Evolutionary conservation across 2,888 invertebrate species (phyloP), one percentile per base, ranked within the genome.

Genomic region (Melinaea menophilus): DNA sequence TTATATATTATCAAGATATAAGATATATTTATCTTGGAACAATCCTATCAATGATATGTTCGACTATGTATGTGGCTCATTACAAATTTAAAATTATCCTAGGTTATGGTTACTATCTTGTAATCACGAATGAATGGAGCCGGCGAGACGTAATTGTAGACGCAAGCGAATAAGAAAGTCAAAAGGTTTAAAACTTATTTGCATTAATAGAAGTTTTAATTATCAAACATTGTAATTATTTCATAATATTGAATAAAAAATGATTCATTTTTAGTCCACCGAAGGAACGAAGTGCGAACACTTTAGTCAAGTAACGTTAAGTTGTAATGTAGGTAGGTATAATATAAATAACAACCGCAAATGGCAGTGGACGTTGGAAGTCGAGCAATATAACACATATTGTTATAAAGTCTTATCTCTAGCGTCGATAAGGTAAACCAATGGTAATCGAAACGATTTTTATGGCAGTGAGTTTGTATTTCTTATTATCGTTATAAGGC

Each of bases 401-500:
- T 77, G 73, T 74, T 75, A 73, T 75, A 11, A 9, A 71, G 73
- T 75, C 77, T 76, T 79, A 75, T 78, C 79, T 77, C 75, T 73
- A 72, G 70, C 72, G 78, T 71, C 78, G 85, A 86, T 86, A 85
- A 85, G 77, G 81, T 77, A 75, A 74, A 75, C 68, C 73, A 75
- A 79, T 78, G 80, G 79, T 75, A 75, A 73, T 75, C 77, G 74
- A 78, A 76, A 77, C 75, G 69, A 78, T 76, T 79, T 78, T 75
- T 78, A 64, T 69, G 69, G 73, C 67, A 71, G 77, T 83, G 82
- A 84, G 85, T 86, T 84, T 84, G 82, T 78, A 74, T 81, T 84
- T 75, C 74, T 84, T 75, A 85, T 88, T 88, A 87, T 84, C 83
- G 79, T 72, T 72, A 71, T 74, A 76, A 80, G 80, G 77, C 78